Conservation (phyloP, 2,888 invertebrate species). For the Tenthredo mesomela region DNA sequence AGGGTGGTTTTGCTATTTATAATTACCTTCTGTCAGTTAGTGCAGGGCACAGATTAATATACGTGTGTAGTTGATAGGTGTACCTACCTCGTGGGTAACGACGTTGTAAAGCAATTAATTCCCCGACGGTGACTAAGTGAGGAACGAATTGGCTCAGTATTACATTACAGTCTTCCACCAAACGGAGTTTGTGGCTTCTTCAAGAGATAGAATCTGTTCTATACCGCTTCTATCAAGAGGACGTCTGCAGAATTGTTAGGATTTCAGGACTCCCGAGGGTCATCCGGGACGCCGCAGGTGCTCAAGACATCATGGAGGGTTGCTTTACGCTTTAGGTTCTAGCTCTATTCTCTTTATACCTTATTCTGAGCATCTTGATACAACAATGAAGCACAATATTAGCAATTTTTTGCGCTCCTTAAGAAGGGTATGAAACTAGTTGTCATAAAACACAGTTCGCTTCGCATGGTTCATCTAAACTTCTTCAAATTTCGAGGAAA, state of each 20-base stretch:
- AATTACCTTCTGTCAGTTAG: conserved; percentile 42
- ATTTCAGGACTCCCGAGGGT: conserved; percentile 14
- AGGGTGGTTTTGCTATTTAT: conserved; percentile 33
- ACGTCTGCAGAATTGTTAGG: not conserved
- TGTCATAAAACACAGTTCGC: too few relatives aligned
- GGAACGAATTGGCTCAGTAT: conserved; percentile 30
- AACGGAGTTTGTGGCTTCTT: conserved; percentile 3
- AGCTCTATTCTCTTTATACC: not conserved
- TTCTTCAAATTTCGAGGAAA: too few relatives aligned
- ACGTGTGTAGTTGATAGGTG: conserved; percentile 14
- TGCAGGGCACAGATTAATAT: conserved; percentile 21
- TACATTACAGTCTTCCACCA: not conserved
- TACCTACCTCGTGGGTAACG: conserved; percentile 23
- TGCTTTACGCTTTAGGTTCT: not conserved
- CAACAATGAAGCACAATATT: not conserved
- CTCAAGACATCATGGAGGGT: not conserved
- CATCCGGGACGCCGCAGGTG: not conserved
- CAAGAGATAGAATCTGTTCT: not conserved
- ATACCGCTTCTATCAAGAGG: not conserved
- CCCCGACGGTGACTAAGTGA: conserved; percentile 25
- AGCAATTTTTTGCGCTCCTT: not conserved
- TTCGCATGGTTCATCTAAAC: too few relatives aligned
- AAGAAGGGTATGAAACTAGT: too few relatives aligned
- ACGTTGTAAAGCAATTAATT: conserved; percentile 38
- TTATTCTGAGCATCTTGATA: not conserved